Base-by-base conservation (phyloP, 2,113 vertebrate species). In the Dasyornis broadbenti region DNA sequence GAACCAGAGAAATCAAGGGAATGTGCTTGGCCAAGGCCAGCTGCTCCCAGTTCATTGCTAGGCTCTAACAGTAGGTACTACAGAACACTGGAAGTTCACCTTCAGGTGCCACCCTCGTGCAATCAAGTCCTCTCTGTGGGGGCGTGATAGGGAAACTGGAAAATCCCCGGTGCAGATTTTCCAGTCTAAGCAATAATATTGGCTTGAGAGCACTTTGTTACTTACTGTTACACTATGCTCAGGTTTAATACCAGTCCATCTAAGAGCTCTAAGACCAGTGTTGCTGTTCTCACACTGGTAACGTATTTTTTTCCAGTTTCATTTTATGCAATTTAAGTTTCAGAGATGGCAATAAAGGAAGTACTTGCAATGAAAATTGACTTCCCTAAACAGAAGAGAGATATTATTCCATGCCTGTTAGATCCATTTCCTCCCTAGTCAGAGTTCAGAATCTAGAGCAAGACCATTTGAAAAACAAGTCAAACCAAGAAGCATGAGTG, bases 401-500 rank as follows among this genome's bases (percentile, higher is more conserved):
- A 57, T 63, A 49, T 13, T 71, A 50, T 39, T 80, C 9, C 15
- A 37, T 0, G 0, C 28, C 40, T 79, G 20, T 39, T 61, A 53
- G 7, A 87, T 44, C 7, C 2, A 7, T 54, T 71, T 83, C 37
- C 39, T 60, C 54, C 17, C 33, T 30, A 30, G 28, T 20, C 35
- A 79, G 15, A 35, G 18, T 19, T 81, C 54, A 53, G 31, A 28
- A 69, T 53, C 17, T 61, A 82, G 7, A 83, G 13, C 26, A 70
- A 59, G 9, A 28, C 13, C 39, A 53, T 57, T 54, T 81, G 19
- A 87, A 76, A 92, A 59, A 37, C 6, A n/a, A 65, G 82, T n/a
- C 44, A 53, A 75, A 61, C 11, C 16, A 37, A 13, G 3, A 7
- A 8, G 19, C 5, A 3, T 17, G 28, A 13, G 2, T 0, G 9